A percentile compares a stretch with the other conserved stretches of the same genome.
These are phyloP conservation scores for Nemoura dubitans DNA, from an alignment of 2,888 invertebrate species.

Conservation along the genomic window DNA sequence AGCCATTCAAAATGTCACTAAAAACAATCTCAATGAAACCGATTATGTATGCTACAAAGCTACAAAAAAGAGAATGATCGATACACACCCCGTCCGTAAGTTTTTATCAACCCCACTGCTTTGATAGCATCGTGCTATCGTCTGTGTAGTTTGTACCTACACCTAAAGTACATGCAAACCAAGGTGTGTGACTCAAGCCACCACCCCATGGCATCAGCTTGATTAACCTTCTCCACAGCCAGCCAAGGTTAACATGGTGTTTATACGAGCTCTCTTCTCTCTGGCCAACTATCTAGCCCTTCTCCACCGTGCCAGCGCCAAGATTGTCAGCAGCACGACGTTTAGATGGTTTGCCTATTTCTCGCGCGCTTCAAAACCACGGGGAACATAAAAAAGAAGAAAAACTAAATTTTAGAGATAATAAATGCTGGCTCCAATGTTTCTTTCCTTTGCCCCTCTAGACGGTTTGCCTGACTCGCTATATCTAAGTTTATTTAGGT, in stretches of 20 bases:
- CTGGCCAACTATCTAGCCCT: not conserved
- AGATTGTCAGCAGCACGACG: not conserved
- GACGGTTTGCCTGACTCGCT: not conserved
- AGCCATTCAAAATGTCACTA: too few relatives aligned
- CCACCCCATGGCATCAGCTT: not conserved
- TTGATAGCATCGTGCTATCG: not conserved
- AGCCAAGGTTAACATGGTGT: not conserved
- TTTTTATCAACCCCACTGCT: not conserved
- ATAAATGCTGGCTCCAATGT: conserved; percentile 12
- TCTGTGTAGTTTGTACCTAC: not conserved
- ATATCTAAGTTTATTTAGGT: conserved; percentile 12
- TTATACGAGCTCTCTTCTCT: not conserved
- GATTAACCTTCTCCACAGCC: not conserved
- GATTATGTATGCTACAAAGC: too few relatives aligned
- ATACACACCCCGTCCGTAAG: not conserved
- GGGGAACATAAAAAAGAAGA: not conserved
- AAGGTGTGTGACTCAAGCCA: not conserved
- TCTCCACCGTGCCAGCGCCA: not conserved
- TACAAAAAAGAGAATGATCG: too few relatives aligned
- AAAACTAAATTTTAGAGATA: not conserved
- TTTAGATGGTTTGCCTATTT: not conserved
- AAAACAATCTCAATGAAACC: too few relatives aligned
- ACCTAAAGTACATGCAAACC: not conserved
- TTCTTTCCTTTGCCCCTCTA: not conserved
- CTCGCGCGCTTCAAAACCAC: not conserved